Evolutionary conservation across 2,113 vertebrate genomes (phyloP), one percentile per base, ranked within the genome.

Genomic region (Pygoscelis adeliae): DNA sequence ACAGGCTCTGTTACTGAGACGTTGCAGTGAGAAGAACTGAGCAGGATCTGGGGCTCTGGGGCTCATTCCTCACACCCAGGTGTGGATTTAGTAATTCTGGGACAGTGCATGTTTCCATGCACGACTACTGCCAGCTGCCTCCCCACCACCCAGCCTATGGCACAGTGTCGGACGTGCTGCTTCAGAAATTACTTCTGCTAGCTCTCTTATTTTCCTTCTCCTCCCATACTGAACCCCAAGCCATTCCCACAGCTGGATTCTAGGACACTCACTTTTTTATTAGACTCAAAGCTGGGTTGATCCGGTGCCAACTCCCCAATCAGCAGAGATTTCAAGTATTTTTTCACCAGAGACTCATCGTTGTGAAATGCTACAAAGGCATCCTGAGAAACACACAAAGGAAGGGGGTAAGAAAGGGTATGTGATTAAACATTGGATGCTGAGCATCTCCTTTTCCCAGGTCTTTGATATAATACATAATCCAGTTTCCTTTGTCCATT

Each of bases 291-390:
- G 97, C 97, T 98, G 90, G 98, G 98, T 27, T 99, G 97, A 63
- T 98, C 98, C 1, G 98, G 98, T 53, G 98, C 97, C 93, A 99
- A 89, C 80, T 99, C 98, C 50, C 98, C 98, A 8, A 99, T 98
- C 91, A 98, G 95, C 49, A 99, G 98, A 2, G 97, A 91, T 34
- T 95, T 98, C 97, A 99, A 87, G 65, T 98, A 98, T 92, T 98
- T 98, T 27, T 87, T 93, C 93, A 99, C 98, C 66, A 98, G 74
- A 46, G 80, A 42, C 84, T 98, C 97, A 62, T 99, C 90, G 0
- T 92, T 98, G 96, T 99, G 98, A 91, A 99, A 99, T 0, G 98
- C 98, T 56, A 82, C 38, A 53, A 98, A 99, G 6, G 98, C 98
- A 73, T 99, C 98, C 98, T 99, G 89, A 73, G 83, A 61, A 91